phyloP scores from a whole-genome alignment of 2,797 vertebrate species.

The Naso thynnoides region DNA sequence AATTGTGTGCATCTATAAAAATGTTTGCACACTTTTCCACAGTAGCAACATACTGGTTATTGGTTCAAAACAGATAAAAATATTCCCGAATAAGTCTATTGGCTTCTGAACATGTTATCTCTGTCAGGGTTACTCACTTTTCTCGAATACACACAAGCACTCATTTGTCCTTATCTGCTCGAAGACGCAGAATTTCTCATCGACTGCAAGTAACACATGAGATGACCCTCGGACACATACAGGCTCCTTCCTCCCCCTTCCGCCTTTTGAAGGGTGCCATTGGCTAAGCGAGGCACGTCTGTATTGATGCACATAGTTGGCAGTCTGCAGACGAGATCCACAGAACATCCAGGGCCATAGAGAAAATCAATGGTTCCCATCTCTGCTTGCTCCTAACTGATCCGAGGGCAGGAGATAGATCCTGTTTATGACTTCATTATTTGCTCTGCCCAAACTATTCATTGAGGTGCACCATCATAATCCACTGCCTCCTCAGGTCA shows the following conservation, averaged over 20 bases:
- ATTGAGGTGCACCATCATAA: constrained; percentile 61
- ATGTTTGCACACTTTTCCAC: neutral
- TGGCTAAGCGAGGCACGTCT: constrained; percentile 74
- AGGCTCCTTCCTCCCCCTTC: constrained; percentile 36
- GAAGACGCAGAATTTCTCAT: constrained; percentile 53
- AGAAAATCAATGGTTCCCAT: constrained; percentile 82
- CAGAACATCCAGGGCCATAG: constrained; percentile 71
- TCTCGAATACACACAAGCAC: constrained; percentile 11
- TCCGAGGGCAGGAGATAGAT: constrained; percentile 59
- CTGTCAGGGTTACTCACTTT: constrained; percentile 21
- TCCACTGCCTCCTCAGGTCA: constrained; percentile 64
- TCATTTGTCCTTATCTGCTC: constrained; percentile 36
- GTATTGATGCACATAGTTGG: constrained; percentile 80
- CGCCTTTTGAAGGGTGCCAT: constrained; percentile 75
- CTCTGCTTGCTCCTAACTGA: constrained; percentile 58
- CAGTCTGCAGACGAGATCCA: constrained; percentile 77
- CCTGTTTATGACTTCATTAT: constrained; percentile 79
- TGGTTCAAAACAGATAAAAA: constrained; percentile 4
- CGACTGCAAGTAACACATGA: constrained; percentile 43
- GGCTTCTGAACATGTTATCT: constrained; percentile 27
- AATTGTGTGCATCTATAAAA: neutral
- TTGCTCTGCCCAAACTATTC: constrained; percentile 68
- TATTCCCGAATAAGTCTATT: neutral
- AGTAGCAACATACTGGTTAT: neutral
- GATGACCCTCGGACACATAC: constrained; percentile 73